A percentile compares a stretch with the other conserved stretches of the same genome.
phyloP scores from a whole-genome alignment of 2,113 vertebrate species.

The Elephantulus edwardii region DNA sequence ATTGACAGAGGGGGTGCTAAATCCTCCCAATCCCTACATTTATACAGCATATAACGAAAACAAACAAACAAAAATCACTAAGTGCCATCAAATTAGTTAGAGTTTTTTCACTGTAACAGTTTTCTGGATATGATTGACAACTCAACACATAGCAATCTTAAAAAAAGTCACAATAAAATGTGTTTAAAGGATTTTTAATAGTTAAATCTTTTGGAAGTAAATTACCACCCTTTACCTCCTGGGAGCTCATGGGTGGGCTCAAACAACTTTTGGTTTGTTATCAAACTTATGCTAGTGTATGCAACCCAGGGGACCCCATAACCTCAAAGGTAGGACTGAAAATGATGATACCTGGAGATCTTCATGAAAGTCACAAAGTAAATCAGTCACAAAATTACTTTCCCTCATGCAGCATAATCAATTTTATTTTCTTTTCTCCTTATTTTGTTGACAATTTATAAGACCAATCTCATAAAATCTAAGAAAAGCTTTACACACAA shows the following conservation, averaged over 20 bases:
- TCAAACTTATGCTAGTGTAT: not conserved
- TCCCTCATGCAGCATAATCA: too few species aligned
- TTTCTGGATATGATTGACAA: not conserved
- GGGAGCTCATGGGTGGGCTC: not conserved
- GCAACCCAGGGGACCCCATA: not conserved
- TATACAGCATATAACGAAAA: not conserved
- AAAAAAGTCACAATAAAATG: not conserved
- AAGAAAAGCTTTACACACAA: too few species aligned
- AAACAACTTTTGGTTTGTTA: not conserved
- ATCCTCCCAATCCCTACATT: not conserved
- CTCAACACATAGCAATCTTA: not conserved
- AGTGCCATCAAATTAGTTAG: not conserved
- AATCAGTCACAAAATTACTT: too few species aligned
- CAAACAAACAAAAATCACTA: not conserved
- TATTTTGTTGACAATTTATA: too few species aligned
- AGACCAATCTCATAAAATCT: too few species aligned
- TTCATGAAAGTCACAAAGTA: too few species aligned
- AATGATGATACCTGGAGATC: too few species aligned
- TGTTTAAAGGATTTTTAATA: not conserved
- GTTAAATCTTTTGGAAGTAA: not conserved
- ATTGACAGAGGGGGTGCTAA: not conserved
- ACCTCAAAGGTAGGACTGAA: not conserved
- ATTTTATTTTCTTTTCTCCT: too few species aligned
- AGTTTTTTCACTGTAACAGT: not conserved
- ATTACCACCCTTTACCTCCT: not conserved